Base-by-base conservation (phyloP, 1,140 invertebrate species). In the Zaprionus inermis region DNA sequence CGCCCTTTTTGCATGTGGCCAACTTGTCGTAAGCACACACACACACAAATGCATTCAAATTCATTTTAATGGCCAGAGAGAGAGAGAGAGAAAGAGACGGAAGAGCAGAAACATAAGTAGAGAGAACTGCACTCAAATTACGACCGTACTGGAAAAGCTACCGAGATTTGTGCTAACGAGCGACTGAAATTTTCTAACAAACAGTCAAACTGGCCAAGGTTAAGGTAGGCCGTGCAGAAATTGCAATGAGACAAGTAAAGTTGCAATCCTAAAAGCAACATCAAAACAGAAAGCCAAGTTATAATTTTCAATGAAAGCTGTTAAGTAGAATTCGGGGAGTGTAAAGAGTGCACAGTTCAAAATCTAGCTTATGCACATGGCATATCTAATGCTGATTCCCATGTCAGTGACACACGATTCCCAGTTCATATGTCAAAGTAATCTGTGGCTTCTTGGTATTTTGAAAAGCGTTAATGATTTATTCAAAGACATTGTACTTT, bases 51-150 rank as follows among this genome's bases (percentile, higher is more conserved):
- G 10, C 10, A 44, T 56, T 74, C 66, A 60, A 65, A 78, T 78
- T 81, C 52, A 63, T 77, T 76, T 85, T 84, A 84, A 84, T 84
- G 81, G 68, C 63, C 63, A 57, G 20, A 56, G 16, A n/a, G 51
- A n/a, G 16, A 5, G 14, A 30, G 6, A n/a, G 5, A 54, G 51
- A 54, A 5, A 54, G 24, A 20, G 18, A 20, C 9, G n/a, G 5
- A 52, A 28, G 46, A 1, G 5, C 3, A 12, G 10, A 49, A 18
- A 16, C 6, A n/a, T 2, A 46, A 16, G 20, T 9, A 49, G 18
- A 57, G 52, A n/a, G 24, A 58, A 38, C 60, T 60, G 55, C 61
- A 72, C 73, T 76, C 69, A 66, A 76, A 72, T 76, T 76, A 76
- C 51, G 72, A 72, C 28, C 36, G 38, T 24, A 52, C 22, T 28